Conservation (phyloP, 2,113 vertebrate species). For the Bubo blakistoni region DNA sequence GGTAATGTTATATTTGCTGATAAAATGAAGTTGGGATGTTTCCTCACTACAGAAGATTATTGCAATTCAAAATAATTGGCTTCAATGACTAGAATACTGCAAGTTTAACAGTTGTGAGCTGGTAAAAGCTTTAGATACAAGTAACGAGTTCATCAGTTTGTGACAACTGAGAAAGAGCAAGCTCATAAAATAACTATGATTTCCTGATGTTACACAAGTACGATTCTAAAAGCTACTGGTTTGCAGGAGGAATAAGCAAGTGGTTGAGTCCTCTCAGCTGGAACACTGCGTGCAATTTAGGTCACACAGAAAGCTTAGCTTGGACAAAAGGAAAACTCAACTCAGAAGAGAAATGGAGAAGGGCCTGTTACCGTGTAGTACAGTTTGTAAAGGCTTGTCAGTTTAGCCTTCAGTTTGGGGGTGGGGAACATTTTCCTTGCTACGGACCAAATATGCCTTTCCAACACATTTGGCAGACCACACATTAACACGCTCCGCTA, state of each 20-base stretch:
- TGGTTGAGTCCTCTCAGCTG: background rate
- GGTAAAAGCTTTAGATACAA: background rate
- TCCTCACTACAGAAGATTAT: background rate
- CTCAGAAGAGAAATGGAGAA: background rate
- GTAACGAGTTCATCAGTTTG: background rate
- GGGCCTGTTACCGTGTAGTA: background rate
- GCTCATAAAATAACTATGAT: background rate
- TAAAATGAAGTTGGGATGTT: background rate
- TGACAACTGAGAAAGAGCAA: background rate
- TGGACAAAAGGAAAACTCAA: background rate
- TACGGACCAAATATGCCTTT: background rate
- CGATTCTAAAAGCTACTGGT: background rate
- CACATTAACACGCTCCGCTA: fast-evolving
- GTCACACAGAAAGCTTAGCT: background rate
- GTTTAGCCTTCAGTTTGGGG: background rate
- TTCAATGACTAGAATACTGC: background rate
- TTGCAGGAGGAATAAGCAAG: background rate
- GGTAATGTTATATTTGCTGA: background rate
- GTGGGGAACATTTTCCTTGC: background rate
- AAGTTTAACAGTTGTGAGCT: background rate
- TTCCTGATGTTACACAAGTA: background rate
- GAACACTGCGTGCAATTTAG: background rate
- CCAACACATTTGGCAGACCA: background rate
- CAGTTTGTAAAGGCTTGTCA: background rate
- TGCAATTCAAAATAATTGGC: background rate